Base-by-base conservation (phyloP, 1,140 invertebrate genomes). In the Achroia grisella region DNA sequence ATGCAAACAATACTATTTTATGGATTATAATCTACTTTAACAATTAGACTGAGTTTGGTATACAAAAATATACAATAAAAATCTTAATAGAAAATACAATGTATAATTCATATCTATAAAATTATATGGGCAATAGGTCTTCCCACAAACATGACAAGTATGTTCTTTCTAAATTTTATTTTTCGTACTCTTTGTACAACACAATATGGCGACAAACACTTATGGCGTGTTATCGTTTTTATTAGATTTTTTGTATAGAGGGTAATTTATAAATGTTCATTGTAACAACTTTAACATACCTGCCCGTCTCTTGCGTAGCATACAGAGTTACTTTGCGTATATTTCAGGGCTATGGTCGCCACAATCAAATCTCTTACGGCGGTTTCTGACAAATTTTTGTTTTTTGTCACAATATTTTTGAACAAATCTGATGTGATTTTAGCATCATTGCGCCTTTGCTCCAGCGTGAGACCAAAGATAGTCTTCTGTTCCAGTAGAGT, bases 301-400 rank as follows among this genome's bases (percentile, higher is more conserved):
- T 86, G 85, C 5, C 85, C 85, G 57, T 87, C 83, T 13, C 69
- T 64, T 0, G 85, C 96, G 69, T 94, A 98, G 71, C 96, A 98
- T 0, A 99, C 97, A 1, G 95, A 97, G 73, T 99, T 98, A 52
- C 96, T 99, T 80, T 99, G 98, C 0, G 98, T 99, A 69, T 98
- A 99, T 80, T 99, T 99, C 0, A 99, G 86, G 4, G 97, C 95
- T 54, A 99, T 97, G 0, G 96, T 98, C 0, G 98, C 98, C 0
- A 99, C 95, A 36, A 98, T 95, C 9, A 99, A 86, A 87, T 99
- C 97, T 40, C 96, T 88, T 2, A 97, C 68, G 10, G 95, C 97
- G 31, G 79, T 83, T 30, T 93, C 90, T 0, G 94, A 89, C 4
- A 99, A 52, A 79, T 90, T 87, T 45, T 90, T 90, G 10, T 90